phyloP scores from a whole-genome alignment of 2,888 invertebrate genomes.

The Pandemis heparana region DNA sequence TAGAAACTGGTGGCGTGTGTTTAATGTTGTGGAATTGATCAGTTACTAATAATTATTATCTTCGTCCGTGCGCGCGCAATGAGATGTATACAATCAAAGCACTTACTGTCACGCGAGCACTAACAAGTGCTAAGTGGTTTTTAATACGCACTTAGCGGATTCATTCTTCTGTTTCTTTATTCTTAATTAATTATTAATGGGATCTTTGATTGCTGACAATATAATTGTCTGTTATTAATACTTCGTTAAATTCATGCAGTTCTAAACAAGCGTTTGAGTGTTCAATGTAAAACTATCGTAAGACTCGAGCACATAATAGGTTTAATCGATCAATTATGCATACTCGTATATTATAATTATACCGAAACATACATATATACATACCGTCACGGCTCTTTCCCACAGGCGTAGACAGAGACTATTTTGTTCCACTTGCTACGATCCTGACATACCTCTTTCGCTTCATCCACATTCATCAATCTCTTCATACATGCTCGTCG shows the following conservation, averaged over 20 bases:
- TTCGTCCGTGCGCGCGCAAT: neutral
- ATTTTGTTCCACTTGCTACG: too few species aligned
- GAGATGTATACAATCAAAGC: neutral
- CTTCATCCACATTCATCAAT: too few species aligned
- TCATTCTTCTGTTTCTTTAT: neutral
- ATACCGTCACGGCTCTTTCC: too few species aligned
- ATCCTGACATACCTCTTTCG: too few species aligned
- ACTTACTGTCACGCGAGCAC: neutral
- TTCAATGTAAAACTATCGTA: too few species aligned
- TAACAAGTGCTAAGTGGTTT: neutral
- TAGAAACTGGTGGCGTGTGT: conserved; percentile 10
- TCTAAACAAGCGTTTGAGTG: neutral
- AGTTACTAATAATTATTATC: neutral
- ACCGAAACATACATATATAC: too few species aligned
- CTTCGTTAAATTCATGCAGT: neutral
- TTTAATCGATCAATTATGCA: neutral
- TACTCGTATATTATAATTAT: too few species aligned
- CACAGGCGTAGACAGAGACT: too few species aligned
- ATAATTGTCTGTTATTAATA: neutral
- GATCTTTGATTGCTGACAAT: neutral
- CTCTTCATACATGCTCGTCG: too few species aligned
- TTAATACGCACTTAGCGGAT: neutral
- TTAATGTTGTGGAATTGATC: neutral
- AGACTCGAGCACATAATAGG: neutral
- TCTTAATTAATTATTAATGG: neutral